A percentile compares a stretch with the other conserved stretches of the same genome.
These are phyloP conservation scores for Cactoblastis cactorum DNA, from an alignment of 2,888 invertebrate species.

Conservation along the genomic window DNA sequence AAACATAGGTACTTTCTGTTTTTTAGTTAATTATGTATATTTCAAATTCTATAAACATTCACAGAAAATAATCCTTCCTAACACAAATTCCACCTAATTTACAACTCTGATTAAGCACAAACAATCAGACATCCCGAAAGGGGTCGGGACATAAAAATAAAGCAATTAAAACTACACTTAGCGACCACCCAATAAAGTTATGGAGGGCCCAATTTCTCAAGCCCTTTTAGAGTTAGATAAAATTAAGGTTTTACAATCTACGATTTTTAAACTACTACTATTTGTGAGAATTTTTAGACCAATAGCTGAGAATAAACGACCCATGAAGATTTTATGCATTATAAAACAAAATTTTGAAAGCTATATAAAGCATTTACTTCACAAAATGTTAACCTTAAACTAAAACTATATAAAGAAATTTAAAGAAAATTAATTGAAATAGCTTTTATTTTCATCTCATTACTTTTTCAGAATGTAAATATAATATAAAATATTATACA, in stretches of 20 bases:
- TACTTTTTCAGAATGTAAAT: too few relatives aligned
- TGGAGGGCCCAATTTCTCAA: slow-evolving; percentile 32
- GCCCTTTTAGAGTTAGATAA: slow-evolving; percentile 36
- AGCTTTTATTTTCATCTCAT: too few relatives aligned
- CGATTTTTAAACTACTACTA: too few relatives aligned
- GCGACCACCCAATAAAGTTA: slow-evolving; percentile 29
- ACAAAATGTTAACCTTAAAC: too few relatives aligned
- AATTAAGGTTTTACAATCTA: slow-evolving; percentile 22
- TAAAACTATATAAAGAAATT: too few relatives aligned
- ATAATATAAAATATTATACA: too few relatives aligned
- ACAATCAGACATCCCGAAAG: slow-evolving; percentile 11
- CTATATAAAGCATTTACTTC: too few relatives aligned
- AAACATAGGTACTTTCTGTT: neutral
- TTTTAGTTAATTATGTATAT: neutral
- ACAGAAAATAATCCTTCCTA: neutral
- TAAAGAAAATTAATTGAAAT: too few relatives aligned
- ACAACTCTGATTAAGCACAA: slow-evolving; percentile 6
- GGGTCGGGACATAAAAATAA: slow-evolving; percentile 14
- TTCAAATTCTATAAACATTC: neutral
- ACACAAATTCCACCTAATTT: neutral
- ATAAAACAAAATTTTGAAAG: too few relatives aligned
- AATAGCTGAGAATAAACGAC: too few relatives aligned
- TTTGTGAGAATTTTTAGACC: too few relatives aligned
- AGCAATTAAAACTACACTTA: slow-evolving; percentile 25
- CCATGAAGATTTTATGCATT: too few relatives aligned